phyloP scores from a whole-genome alignment of 1,140 invertebrate species.

The Sarcophaga bullata region DNA sequence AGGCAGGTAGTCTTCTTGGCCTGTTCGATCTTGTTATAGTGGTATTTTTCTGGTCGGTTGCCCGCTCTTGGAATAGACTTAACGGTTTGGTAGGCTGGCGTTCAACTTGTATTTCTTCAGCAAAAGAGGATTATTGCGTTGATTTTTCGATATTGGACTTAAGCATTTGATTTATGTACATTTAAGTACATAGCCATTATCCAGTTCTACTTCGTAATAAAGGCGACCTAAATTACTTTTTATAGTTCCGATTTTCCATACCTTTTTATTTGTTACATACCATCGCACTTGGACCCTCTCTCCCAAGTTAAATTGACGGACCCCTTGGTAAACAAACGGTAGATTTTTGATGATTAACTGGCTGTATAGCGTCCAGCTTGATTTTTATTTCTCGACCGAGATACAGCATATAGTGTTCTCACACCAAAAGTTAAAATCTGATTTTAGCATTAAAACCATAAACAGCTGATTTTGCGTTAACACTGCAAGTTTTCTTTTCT shows the following conservation, averaged over 20 bases:
- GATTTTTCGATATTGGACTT: neutral
- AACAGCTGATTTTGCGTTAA: no score
- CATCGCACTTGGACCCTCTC: constrained; percentile 16
- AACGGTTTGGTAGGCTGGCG: neutral
- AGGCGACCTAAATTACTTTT: neutral
- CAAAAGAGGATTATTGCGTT: neutral
- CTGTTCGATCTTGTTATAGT: neutral
- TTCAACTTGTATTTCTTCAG: neutral
- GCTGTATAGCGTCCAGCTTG: neutral
- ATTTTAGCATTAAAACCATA: no score
- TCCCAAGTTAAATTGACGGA: neutral
- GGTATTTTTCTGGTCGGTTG: neutral
- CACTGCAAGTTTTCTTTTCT: no score
- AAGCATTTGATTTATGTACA: constrained; percentile 4
- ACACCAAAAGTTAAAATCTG: no score
- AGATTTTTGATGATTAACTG: neutral
- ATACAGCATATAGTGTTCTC: no score
- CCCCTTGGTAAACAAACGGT: neutral
- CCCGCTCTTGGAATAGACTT: neutral
- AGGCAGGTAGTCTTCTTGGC: neutral
- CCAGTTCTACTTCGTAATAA: neutral
- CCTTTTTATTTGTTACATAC: neutral
- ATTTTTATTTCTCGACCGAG: neutral
- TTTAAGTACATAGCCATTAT: neutral
- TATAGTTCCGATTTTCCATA: constrained; percentile 1